phyloP scores from a whole-genome alignment of 2,113 vertebrate genomes.

The Noctilio leporinus region DNA sequence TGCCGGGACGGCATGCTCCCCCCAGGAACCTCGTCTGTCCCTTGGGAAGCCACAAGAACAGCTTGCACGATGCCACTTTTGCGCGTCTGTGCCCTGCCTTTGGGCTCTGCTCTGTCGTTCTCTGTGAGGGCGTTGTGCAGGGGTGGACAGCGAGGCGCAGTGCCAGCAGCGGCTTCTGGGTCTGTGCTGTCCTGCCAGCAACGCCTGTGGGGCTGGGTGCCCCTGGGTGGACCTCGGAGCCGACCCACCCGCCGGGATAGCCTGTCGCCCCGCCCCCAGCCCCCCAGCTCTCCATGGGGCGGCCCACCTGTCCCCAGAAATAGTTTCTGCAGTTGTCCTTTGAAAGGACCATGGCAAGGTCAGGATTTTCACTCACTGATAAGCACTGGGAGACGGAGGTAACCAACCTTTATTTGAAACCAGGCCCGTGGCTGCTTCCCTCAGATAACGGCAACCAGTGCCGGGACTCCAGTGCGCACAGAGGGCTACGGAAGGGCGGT shows the following conservation, averaged over 20 bases:
- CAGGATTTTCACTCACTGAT: rapidly evolving
- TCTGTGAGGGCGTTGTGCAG: not conserved
- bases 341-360: not conserved
- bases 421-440: not conserved
- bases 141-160: constrained; percentile 58
- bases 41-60: constrained; percentile 48
- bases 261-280: not conserved
- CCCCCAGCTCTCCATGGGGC: rapidly evolving
- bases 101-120: constrained; percentile 32
- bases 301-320: not conserved
- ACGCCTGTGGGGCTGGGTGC: rapidly evolving
- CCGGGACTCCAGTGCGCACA: not conserved
- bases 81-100: not conserved
- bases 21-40: not conserved
- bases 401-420: not conserved
- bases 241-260: rapidly evolving
- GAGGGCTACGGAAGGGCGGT: rapidly evolving
- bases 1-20: too few species aligned
- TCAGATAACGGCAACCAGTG: rapidly evolving
- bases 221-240: not conserved
- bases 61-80: constrained; percentile 41
- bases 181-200: rapidly evolving
- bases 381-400: not conserved
- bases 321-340: not conserved
- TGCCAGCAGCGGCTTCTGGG: too few species aligned